Evolutionary conservation across 2,888 invertebrate genomes (phyloP), one percentile per base, ranked within the genome.

Genomic region (Flabesymbios commensalis): DNA sequence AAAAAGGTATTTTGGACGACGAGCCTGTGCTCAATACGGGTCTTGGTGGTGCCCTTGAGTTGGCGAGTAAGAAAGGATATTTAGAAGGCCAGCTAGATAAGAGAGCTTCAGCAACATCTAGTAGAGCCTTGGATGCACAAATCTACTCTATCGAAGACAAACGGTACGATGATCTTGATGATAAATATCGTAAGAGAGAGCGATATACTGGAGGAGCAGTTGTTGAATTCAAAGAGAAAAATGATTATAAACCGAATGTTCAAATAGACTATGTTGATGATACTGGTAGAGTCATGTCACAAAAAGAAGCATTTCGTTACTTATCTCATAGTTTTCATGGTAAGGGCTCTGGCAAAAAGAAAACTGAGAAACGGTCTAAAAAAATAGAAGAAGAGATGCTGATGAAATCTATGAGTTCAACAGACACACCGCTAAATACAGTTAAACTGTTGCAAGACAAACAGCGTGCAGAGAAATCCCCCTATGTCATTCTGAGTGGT

Each of bases 291-390:
- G 87, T 92, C 73, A 87, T 99, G 63, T 91, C 90, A 75, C 90
- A 92, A 59, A 99, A 99, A 84, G 98, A 99, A 86, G 98, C 99
- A 51, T 98, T 97, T 85, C 75, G 86, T 14, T 93, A 94, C 85
- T 86, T 98, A 57, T 95, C 94, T 28, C 98, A 97, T 84, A 95
- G 97, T 85, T 99, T 99, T 86, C 99, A 99, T 85, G 99, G 99
- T 56, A 98, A 99, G 85, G 96, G 96, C 1, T 96, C 98, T 24
- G 98, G 99, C 57, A 99, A 99, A 84, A 97, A 95, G 86, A 99
- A 99, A 85, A 87, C 88, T 74, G 98, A 99, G 84, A 99, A 99
- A 80, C 87, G 97, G 69, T 88, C 93, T 84, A 94, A 95, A 84
- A 96, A 98, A 84, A 87, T 89, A 68, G 91, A 94, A 76, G 96